Conservation (phyloP, 2,888 invertebrate species). For the Agapetus fuscipes region DNA sequence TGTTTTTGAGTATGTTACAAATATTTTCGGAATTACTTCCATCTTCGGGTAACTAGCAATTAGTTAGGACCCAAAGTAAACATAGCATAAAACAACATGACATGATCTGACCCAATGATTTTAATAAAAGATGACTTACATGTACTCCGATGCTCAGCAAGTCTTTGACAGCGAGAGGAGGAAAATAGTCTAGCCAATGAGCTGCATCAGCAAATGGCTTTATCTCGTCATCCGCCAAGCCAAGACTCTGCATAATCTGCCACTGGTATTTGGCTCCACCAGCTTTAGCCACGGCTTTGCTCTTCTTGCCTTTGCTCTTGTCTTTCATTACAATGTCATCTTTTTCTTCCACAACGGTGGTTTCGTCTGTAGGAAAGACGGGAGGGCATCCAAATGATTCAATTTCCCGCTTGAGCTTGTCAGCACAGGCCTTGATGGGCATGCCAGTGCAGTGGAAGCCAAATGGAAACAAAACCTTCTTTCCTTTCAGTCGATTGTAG, state of each 20-base stretch:
- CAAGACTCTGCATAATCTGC: conserved; percentile 96
- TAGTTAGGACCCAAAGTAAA: too few species aligned
- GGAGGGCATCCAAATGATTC: conserved; percentile 89
- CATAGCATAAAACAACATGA: too few species aligned
- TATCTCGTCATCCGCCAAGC: conserved; percentile 86
- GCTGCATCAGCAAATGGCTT: conserved; percentile 79
- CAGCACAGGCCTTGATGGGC: conserved; percentile 99
- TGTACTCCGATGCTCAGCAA: conserved; percentile 82
- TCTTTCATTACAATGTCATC: conserved; percentile 57
- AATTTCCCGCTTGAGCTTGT: conserved; percentile 92
- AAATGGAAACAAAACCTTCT: conserved; percentile 89
- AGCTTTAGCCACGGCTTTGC: conserved; percentile 90
- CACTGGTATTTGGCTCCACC: conserved; percentile 90
- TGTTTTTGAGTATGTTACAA: too few species aligned
- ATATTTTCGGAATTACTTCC: too few species aligned
- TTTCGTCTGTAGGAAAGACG: conserved; percentile 61
- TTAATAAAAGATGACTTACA: too few species aligned
- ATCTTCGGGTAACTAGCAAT: too few species aligned
- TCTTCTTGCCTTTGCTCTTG: conserved; percentile 90
- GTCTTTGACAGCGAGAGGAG: conserved; percentile 80
- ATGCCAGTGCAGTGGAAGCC: conserved; percentile 99
- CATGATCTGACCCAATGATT: too few species aligned
- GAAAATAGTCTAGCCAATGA: conserved; percentile 97
- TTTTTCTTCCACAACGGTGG: conserved; percentile 37
- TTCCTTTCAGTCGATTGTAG: conserved; percentile 87